These are phyloP conservation scores for Botia kubotai DNA, from an alignment of 2,797 vertebrate genomes.

Conservation along the genomic window DNA sequence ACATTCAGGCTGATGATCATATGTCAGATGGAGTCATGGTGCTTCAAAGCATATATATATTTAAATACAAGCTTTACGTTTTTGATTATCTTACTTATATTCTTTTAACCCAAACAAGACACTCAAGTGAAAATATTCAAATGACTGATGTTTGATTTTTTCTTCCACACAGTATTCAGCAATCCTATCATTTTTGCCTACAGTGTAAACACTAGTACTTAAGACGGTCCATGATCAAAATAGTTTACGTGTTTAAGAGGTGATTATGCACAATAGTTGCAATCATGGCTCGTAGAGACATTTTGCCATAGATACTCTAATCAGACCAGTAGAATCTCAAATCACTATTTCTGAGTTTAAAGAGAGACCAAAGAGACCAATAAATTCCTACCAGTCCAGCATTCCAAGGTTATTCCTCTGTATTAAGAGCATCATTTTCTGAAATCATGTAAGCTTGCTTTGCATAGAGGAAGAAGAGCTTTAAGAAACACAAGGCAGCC, in stretches of 20 bases:
- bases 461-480: background rate
- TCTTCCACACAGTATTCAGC: background rate
- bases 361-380: background rate
- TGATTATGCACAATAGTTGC: slow-evolving; percentile 45
- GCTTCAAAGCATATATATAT: too few species aligned
- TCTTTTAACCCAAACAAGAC: background rate
- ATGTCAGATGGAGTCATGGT: too few species aligned
- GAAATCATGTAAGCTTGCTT: slow-evolving; percentile 6
- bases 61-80: too few species aligned
- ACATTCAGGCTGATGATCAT: too few species aligned
- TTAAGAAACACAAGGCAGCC: background rate
- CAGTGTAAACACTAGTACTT: background rate
- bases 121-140: background rate
- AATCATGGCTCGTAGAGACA: slow-evolving; percentile 41
- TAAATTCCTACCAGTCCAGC: background rate
- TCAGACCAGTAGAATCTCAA: slow-evolving; percentile 17
- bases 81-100: background rate
- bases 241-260: slow-evolving; percentile 6
- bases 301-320: slow-evolving; percentile 33
- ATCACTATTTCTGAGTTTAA: slow-evolving; percentile 14
- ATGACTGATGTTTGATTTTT: background rate
- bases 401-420: background rate
- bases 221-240: slow-evolving; percentile 9
- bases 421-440: background rate
- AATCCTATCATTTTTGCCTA: background rate